These are phyloP conservation scores for Tetragnatha montana DNA, from an alignment of 2,888 invertebrate species.

Conservation along the genomic window DNA sequence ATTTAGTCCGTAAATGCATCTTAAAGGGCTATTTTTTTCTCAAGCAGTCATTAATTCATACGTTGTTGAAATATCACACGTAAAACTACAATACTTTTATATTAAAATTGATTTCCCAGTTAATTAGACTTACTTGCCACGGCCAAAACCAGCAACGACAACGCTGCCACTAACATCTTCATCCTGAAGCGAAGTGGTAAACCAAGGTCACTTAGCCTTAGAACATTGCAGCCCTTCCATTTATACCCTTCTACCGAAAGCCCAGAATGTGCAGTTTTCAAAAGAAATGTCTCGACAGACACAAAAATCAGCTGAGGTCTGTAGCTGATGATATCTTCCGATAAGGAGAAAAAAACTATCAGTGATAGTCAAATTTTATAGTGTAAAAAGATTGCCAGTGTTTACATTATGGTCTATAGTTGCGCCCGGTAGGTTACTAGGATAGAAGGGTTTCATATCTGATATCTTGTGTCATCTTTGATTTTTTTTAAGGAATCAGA, in stretches of 20 bases:
- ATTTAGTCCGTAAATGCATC: too few relatives aligned
- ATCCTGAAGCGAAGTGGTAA: constrained; percentile 18
- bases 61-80: too few relatives aligned
- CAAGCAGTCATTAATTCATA: too few relatives aligned
- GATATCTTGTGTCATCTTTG: not conserved
- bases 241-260: not conserved
- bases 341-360: not conserved
- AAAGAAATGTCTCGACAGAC: not conserved
- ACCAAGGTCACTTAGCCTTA: not conserved
- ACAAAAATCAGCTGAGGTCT: not conserved
- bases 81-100: too few relatives aligned
- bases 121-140: constrained; percentile 38
- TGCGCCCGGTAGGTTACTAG: not conserved
- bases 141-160: constrained; percentile 46
- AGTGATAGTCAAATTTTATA: not conserved
- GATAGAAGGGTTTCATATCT: not conserved
- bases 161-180: constrained; percentile 48
- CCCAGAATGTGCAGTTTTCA: not conserved
- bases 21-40: too few relatives aligned
- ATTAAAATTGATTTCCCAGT: too few relatives aligned
- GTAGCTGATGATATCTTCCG: not conserved
- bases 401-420: not conserved
- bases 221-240: not conserved
- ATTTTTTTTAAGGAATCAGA: not conserved
- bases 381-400: not conserved